A percentile compares a stretch with the other conserved stretches of the same genome.
Conservation (phyloP, 1,140 invertebrate species). For the Acromyrmex charruanus region DNA sequence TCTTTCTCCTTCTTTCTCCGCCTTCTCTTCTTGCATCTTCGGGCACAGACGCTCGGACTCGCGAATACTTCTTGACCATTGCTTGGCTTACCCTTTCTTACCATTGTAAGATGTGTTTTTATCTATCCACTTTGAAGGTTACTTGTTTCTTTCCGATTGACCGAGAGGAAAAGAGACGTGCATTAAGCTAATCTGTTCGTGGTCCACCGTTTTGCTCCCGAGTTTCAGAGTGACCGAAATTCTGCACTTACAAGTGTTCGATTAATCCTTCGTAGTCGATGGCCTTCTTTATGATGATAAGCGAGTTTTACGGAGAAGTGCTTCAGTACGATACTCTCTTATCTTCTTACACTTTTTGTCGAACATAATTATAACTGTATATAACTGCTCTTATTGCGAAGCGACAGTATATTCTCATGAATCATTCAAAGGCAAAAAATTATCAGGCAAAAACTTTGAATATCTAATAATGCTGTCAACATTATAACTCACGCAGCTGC, state of each 20-base stretch:
- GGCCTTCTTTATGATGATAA: background rate
- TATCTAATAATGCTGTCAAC: slow-evolving; percentile 29
- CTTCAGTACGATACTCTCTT: background rate
- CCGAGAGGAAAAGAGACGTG: background rate
- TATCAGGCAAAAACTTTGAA: slow-evolving; percentile 36
- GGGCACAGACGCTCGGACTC: slow-evolving; percentile 25
- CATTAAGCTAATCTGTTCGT: slow-evolving; percentile 38
- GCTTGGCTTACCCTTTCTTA: slow-evolving; percentile 64
- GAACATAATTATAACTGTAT: slow-evolving; percentile 44
- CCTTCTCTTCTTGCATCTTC: slow-evolving; percentile 14
- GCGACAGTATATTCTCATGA: slow-evolving; percentile 40
- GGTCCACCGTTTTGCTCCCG: background rate
- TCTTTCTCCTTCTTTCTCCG: background rate
- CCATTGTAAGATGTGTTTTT: slow-evolving; percentile 72
- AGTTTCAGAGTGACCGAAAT: slow-evolving; percentile 33
- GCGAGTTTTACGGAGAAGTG: slow-evolving; percentile 10
- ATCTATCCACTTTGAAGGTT: slow-evolving; percentile 64
- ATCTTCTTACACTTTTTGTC: slow-evolving; percentile 1
- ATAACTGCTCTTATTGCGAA: background rate
- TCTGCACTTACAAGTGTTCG: slow-evolving; percentile 14
- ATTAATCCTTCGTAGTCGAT: slow-evolving; percentile 15
- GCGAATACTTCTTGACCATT: slow-evolving; percentile 37
- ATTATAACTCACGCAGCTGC: slow-evolving; percentile 5
- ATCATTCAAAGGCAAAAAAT: slow-evolving; percentile 50
- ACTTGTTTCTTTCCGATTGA: slow-evolving; percentile 70